Percentiles rank a stretch among this genome's conserved stretches.
These are phyloP conservation scores for Trachythela sp. DNA, from an alignment of 64 coral and sea anemone genomes.

Conservation along the genomic window DNA sequence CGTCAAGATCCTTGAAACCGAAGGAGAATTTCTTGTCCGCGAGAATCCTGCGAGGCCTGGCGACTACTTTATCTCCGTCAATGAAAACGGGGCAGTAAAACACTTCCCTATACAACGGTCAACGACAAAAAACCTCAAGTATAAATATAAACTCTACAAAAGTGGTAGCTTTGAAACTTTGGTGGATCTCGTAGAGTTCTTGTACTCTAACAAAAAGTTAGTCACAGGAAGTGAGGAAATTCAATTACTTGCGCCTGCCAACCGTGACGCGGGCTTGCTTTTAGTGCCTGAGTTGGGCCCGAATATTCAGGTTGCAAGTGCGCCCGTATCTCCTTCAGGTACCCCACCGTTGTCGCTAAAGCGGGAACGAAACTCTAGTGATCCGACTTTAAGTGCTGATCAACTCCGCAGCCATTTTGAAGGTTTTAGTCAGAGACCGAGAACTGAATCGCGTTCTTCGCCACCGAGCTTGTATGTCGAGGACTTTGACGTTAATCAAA, in stretches of 20 bases:
- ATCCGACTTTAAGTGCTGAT: neutral
- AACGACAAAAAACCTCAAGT: conserved; percentile 19
- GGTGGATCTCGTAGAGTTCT: neutral
- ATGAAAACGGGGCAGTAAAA: neutral
- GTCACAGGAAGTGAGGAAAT: neutral
- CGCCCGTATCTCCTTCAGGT: neutral
- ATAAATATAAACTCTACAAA: conserved; percentile 13
- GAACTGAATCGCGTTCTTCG: neutral
- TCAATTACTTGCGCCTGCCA: neutral
- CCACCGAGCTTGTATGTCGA: conserved; percentile 7
- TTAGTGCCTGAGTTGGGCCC: neutral
- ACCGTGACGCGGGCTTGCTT: neutral
- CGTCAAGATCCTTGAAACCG: neutral
- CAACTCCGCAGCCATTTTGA: neutral
- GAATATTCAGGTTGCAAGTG: neutral
- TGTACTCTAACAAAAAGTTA: neutral
- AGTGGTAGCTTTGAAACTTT: conserved; percentile 7
- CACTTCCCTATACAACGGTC: conserved; percentile 4
- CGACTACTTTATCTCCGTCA: neutral
- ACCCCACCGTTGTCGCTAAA: neutral
- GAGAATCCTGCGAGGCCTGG: conserved; percentile 14
- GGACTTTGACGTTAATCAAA: neutral
- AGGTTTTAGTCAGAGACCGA: neutral
- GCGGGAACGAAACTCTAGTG: conserved; percentile 3
- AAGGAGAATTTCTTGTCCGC: conserved; percentile 17